Evolutionary conservation across 2,888 invertebrate species (phyloP).

Genomic region (Flexamia atlantica): DNA sequence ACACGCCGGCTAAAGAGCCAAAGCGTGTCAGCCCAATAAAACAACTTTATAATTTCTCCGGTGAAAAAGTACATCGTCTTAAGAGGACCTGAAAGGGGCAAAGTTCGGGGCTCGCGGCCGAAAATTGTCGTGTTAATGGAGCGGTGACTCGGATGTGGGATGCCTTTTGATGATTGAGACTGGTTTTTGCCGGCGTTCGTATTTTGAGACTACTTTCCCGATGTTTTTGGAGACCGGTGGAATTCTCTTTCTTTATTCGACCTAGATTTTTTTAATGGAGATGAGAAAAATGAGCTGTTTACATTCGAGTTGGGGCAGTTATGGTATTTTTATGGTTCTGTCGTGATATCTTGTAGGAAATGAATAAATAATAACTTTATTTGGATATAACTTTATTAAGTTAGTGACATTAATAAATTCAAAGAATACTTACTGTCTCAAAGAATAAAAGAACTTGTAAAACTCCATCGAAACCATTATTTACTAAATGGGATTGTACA

Average conservation of each 20-base stretch:
- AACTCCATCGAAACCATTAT: too few relatives aligned
- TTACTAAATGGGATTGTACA: too few relatives aligned
- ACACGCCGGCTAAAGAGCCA: conserved; percentile 35
- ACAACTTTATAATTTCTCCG: conserved; percentile 54
- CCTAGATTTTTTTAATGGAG: conserved; percentile 24
- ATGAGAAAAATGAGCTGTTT: background rate
- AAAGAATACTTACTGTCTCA: too few relatives aligned
- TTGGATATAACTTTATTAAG: too few relatives aligned
- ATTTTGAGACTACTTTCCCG: conserved; percentile 34
- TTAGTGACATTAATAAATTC: too few relatives aligned
- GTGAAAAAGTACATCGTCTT: conserved; percentile 49
- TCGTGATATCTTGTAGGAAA: too few relatives aligned
- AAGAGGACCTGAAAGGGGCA: conserved; percentile 34
- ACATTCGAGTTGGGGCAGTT: background rate
- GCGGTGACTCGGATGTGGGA: conserved; percentile 12
- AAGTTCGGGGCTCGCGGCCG: conserved; percentile 18
- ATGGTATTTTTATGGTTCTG: background rate
- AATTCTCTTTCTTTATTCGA: conserved; percentile 7
- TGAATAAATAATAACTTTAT: too few relatives aligned
- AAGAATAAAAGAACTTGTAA: too few relatives aligned
- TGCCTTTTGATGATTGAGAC: conserved; percentile 20
- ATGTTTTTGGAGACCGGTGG: conserved; percentile 9
- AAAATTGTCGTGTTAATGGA: conserved; percentile 35
- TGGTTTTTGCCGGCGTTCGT: conserved; percentile 22
- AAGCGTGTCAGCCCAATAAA: conserved; percentile 47